A percentile compares a stretch with the other conserved stretches of the same genome.
phyloP scores from a whole-genome alignment of 2,888 invertebrate species.

The Gastrophysa polygoni region DNA sequence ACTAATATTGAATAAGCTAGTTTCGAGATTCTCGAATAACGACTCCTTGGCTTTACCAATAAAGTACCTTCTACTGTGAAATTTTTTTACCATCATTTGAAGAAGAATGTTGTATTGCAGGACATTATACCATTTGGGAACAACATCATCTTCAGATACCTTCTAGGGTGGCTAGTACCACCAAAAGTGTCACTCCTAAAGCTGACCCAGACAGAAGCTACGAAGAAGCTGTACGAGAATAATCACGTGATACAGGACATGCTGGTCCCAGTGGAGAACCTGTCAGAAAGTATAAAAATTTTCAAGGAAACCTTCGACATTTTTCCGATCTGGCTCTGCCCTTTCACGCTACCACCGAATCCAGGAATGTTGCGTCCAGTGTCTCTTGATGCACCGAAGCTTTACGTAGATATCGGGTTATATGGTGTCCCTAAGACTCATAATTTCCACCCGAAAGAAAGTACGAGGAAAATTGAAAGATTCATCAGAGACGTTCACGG shows the following conservation, averaged over 20 bases:
- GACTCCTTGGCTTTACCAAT: no score
- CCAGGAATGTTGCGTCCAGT: conserved; percentile 74
- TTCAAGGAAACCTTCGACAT: conserved; percentile 71
- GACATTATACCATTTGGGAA: conserved; percentile 87
- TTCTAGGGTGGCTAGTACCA: conserved; percentile 83
- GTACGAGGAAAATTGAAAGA: conserved; percentile 71
- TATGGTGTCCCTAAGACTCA: conserved; percentile 76
- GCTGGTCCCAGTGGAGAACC: conserved; percentile 71
- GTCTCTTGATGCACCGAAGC: conserved; percentile 25
- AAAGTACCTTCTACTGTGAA: no score
- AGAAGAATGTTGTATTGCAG: conserved; percentile 54
- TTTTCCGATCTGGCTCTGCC: conserved; percentile 85
- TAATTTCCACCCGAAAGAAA: conserved; percentile 66
- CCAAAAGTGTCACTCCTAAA: conserved; percentile 83
- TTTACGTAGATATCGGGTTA: conserved; percentile 82
- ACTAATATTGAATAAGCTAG: no score
- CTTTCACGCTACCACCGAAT: conserved; percentile 70
- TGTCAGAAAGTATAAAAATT: conserved; percentile 66
- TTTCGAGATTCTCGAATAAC: no score
- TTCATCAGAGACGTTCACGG: conserved; percentile 72
- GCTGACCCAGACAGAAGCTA: conserved; percentile 73
- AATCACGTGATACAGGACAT: conserved; percentile 83
- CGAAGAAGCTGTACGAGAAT: conserved; percentile 74
- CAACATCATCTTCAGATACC: conserved; percentile 70
- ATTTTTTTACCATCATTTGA: no score